phyloP scores from a whole-genome alignment of 2,797 vertebrate genomes.

The Myotis findleyi region DNA sequence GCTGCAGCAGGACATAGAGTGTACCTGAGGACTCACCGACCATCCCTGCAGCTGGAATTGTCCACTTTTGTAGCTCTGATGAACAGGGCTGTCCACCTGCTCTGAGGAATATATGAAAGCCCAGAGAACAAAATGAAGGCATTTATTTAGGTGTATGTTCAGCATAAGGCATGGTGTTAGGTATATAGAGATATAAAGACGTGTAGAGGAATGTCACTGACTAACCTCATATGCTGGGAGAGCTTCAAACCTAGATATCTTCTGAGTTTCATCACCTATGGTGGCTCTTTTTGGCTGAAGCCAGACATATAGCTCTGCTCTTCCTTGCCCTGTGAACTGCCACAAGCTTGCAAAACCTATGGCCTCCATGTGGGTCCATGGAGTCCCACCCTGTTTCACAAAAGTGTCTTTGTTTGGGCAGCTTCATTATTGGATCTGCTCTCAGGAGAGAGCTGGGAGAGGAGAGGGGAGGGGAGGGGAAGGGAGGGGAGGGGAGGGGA shows the following conservation, averaged over 20 bases:
- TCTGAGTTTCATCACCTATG: not conserved
- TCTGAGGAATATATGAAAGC: not conserved
- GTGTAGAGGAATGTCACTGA: not conserved
- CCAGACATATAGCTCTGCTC: not conserved
- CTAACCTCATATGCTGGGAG: not conserved
- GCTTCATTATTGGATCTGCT: not conserved
- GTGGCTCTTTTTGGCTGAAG: not conserved
- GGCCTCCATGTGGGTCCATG: not conserved
- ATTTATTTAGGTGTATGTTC: not conserved
- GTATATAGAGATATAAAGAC: not conserved
- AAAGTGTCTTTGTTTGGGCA: not conserved
- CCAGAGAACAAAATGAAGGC: not conserved
- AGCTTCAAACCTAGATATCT: not conserved
- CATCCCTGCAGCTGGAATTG: not conserved
- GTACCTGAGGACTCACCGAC: not conserved
- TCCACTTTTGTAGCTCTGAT: not conserved
- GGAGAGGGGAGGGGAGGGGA: not conserved
- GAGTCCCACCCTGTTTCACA: not conserved
- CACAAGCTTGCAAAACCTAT: not conserved
- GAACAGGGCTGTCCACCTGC: fast-evolving
- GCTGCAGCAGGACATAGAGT: not conserved
- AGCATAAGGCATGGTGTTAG: not conserved
- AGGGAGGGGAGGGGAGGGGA: not conserved
- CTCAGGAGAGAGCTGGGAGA: not conserved
- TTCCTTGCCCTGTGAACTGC: not conserved